These are phyloP conservation scores for Silurus aristotelis DNA, from an alignment of 2,797 vertebrate genomes.

Conservation along the genomic window DNA sequence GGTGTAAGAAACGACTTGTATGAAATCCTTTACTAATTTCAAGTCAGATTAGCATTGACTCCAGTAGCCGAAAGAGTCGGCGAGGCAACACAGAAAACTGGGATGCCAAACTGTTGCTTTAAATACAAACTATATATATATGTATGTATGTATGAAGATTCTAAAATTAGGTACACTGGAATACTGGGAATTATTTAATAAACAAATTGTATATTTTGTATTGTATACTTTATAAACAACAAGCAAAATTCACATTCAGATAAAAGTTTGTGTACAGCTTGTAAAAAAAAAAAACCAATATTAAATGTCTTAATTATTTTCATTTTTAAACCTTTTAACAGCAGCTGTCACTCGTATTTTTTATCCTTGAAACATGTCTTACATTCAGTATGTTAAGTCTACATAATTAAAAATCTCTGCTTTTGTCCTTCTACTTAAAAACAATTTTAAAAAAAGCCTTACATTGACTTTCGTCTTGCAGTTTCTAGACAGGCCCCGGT, in stretches of 20 bases:
- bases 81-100: too few relatives aligned
- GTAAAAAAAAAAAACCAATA: neutral
- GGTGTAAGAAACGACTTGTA: neutral
- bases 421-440: neutral
- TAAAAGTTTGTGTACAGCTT: too few relatives aligned
- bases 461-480: conserved; percentile 62
- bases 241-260: neutral
- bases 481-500: conserved; percentile 62
- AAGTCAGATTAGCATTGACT: too few relatives aligned
- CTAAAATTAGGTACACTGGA: neutral
- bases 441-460: conserved; percentile 18
- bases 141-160: neutral
- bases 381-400: neutral
- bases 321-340: neutral
- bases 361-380: neutral
- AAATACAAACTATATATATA: too few relatives aligned
- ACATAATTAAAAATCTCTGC: neutral
- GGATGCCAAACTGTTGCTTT: too few relatives aligned
- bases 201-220: neutral
- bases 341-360: neutral
- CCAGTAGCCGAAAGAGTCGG: neutral
- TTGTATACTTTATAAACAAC: too few relatives aligned
- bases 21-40: neutral
- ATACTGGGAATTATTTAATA: neutral
- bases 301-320: neutral